Evolutionary conservation across 2,113 vertebrate species (phyloP), one percentile per base, ranked within the genome.

Genomic region (Mus spicilegus): DNA sequence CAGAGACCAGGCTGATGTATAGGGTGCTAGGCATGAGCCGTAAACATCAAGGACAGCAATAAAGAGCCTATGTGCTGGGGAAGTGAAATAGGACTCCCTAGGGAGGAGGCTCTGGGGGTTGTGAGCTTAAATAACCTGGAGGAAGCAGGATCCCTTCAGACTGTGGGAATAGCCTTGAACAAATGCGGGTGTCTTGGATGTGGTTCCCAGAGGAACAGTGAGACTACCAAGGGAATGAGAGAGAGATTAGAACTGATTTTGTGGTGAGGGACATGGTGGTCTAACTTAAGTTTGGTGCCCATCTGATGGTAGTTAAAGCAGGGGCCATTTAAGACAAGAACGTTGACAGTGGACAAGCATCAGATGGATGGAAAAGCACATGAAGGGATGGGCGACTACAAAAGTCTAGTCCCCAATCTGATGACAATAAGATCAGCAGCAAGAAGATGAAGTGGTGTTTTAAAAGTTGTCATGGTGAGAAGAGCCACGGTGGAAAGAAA

Each of bases 381-480:
- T 12, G 72, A 78, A 81, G 87, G 80, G 76, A 89, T 81, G 4
- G 2, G 26, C 82, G n/a, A 24, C 75, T 91, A 28, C 8, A 54
- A 70, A 93, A 73, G 11, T 93, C 54, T 61, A 63, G 46, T 56
- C 9, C 39, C 10, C 39, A 69, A 39, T 86, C 87, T 39, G 4
- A 5, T 87, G 20, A 75, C 88, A 17, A 1, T 51, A 69, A 86
- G 58, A 67, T 78, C 7, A 42, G 17, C 4, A 82, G 16, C 76
- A 61, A 88, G 86, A 63, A 82, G 33, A 46, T 42, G 36, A 89
- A 70, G 46, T 4, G 30, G 17, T 54, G 3, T 1, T n/a, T 51
- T 19, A 36, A 81, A 36, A 33, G 61, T 12, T 46, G 26, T 58
- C 3, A 0, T 0, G 0, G 3, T 9, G 12, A 39, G 39, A 0